Evolutionary conservation across 2,113 vertebrate species (phyloP).

Genomic region (Clupea harengus): DNA sequence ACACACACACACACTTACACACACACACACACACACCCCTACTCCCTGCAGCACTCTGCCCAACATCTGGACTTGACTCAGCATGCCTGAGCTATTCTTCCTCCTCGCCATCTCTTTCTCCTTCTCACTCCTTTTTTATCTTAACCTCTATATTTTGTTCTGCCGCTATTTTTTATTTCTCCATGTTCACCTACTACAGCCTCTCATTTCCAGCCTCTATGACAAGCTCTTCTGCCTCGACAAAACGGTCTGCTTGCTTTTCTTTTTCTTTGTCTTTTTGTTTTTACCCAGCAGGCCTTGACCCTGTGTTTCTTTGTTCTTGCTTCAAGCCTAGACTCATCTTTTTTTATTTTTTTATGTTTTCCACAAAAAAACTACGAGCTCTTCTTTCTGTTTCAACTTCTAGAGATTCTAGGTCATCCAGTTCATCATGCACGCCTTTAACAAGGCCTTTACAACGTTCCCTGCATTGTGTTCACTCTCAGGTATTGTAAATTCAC

Average conservation of each 20-base stretch:
- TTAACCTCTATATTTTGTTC: conserved; percentile 31
- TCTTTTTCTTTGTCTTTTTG: background rate
- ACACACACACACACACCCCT: conserved; percentile 33
- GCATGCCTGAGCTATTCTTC: background rate
- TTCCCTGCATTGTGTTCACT: conserved; percentile 46
- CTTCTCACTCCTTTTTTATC: conserved; percentile 42
- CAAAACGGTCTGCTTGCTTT: conserved; percentile 12
- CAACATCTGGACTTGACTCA: background rate
- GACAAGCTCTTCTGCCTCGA: conserved; percentile 26
- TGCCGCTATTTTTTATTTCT: background rate
- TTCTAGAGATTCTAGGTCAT: background rate
- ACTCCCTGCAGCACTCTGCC: conserved; percentile 57
- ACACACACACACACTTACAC: too few species aligned
- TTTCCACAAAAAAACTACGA: conserved; percentile 4
- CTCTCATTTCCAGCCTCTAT: background rate
- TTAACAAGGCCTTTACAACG: background rate
- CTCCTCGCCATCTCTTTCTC: conserved; percentile 34
- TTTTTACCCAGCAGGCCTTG: background rate
- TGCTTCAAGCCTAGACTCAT: background rate
- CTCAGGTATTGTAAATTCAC: conserved; percentile 31
- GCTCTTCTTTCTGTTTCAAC: background rate
- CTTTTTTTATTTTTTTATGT: conserved; percentile 38
- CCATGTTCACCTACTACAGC: background rate
- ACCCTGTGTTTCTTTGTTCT: background rate
- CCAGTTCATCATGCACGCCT: background rate